Evolutionary conservation across 1,140 invertebrate species (phyloP).

Genomic region (Drosophila saltans): DNA sequence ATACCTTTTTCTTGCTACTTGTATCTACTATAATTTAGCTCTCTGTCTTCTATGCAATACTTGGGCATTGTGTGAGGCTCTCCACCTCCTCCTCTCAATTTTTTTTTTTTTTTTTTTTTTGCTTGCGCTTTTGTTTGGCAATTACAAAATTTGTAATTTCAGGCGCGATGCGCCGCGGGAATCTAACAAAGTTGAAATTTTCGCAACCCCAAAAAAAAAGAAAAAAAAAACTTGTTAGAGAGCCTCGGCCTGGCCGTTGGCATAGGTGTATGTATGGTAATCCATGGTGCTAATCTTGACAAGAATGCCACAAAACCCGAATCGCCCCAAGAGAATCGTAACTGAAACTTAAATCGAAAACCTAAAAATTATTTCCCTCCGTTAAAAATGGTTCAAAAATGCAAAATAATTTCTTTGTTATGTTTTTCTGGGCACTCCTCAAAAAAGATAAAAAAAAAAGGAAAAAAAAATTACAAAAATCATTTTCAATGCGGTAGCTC

Average conservation of each 20-base stretch:
- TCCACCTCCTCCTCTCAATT: not conserved
- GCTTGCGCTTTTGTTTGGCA: slow-evolving; percentile 55
- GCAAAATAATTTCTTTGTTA: slow-evolving; percentile 10
- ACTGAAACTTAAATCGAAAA: slow-evolving; percentile 10
- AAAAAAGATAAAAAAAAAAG: slow-evolving; percentile 17
- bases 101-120: slow-evolving; percentile 26
- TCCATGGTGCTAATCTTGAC: slow-evolving; percentile 41
- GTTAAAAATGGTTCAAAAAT: slow-evolving; percentile 28
- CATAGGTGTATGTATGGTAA: slow-evolving; percentile 46
- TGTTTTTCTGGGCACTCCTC: slow-evolving; percentile 34
- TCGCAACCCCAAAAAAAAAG: slow-evolving; percentile 42
- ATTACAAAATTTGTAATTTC: slow-evolving; percentile 68
- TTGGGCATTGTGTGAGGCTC: slow-evolving; percentile 54
- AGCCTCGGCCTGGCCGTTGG: slow-evolving; percentile 2
- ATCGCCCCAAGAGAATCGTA: slow-evolving; percentile 44
- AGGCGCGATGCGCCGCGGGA: slow-evolving; percentile 60
- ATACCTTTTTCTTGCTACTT: slow-evolving; percentile 54
- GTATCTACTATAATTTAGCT: slow-evolving; percentile 70
- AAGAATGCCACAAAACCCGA: slow-evolving; percentile 46
- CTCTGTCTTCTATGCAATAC: slow-evolving; percentile 57
- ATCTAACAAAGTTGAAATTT: slow-evolving; percentile 49
- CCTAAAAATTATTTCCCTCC: slow-evolving; percentile 41
- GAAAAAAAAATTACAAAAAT: not conserved
- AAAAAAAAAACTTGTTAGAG: slow-evolving; percentile 25
- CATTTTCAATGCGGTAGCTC: slow-evolving; percentile 45